Evolutionary conservation across 2,113 vertebrate species (phyloP).

Genomic region (Camarhynchus parvulus): DNA sequence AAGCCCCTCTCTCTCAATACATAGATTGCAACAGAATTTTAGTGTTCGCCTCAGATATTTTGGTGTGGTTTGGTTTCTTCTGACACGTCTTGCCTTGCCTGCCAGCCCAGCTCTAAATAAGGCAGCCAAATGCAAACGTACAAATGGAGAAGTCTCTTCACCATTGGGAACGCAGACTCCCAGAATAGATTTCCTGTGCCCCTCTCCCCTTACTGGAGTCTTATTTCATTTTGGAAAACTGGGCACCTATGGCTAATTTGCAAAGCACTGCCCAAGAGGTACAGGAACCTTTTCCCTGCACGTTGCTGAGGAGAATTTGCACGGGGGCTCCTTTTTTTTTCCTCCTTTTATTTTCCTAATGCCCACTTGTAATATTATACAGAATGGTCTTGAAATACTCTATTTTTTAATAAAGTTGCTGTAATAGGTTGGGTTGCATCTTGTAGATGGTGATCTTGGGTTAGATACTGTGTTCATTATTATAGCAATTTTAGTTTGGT

Average conservation of each 20-base stretch:
- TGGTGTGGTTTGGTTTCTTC: neutral
- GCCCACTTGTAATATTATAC: neutral
- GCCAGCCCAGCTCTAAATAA: constrained; percentile 38
- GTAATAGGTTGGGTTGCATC: neutral
- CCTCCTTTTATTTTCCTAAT: neutral
- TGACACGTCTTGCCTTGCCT: neutral
- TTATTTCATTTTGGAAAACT: constrained; percentile 54
- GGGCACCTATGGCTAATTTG: constrained; percentile 37
- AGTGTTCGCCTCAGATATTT: neutral
- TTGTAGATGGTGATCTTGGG: neutral
- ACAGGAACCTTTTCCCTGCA: neutral
- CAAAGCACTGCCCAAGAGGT: neutral
- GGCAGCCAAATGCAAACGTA: neutral
- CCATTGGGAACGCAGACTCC: constrained; percentile 1
- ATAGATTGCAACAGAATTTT: neutral
- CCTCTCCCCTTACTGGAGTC: constrained; percentile 29
- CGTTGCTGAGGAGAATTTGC: neutral
- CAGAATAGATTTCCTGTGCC: constrained; percentile 34
- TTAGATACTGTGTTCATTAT: neutral
- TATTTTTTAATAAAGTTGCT: neutral
- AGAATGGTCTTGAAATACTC: neutral
- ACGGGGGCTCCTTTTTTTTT: neutral
- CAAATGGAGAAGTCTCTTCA: constrained; percentile 25
- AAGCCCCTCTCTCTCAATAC: neutral
- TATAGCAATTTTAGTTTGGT: neutral